Evolutionary conservation across 2,797 vertebrate genomes (phyloP).

Genomic region (Bradypodion pumilum): DNA sequence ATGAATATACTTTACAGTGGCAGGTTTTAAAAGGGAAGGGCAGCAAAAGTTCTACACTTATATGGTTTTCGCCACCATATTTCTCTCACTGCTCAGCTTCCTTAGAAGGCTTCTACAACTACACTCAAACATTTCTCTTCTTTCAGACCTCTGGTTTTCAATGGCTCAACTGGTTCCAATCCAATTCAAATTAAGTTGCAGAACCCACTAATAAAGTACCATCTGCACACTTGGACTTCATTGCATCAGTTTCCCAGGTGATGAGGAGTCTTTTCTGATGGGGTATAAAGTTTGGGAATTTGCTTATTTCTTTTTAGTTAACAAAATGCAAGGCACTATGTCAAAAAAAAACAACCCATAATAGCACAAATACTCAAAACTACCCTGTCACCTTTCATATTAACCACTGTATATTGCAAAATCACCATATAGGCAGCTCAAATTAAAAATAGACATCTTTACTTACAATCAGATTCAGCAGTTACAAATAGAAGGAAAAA

Average conservation of each 20-base stretch:
- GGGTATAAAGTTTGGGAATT: too few species aligned
- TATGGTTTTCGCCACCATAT: too few species aligned
- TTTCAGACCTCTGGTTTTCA: constrained; percentile 73
- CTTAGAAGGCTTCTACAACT: neutral
- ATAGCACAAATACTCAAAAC: too few species aligned
- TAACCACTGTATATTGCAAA: too few species aligned
- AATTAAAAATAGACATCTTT: too few species aligned
- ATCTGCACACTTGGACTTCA: neutral
- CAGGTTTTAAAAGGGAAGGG: neutral
- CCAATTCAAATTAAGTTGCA: constrained; percentile 52
- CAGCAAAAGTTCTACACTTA: neutral
- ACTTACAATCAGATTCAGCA: too few species aligned
- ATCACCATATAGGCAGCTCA: too few species aligned
- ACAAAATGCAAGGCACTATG: too few species aligned
- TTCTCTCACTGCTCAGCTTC: neutral
- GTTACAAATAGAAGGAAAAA: too few species aligned
- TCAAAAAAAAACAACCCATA: too few species aligned
- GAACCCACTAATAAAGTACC: constrained; percentile 17
- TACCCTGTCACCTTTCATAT: too few species aligned
- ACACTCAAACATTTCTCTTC: fast-evolving
- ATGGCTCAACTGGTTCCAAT: constrained; percentile 81
- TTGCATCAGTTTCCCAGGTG: constrained; percentile 53
- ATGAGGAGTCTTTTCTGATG: constrained; percentile 7
- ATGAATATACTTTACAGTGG: neutral
- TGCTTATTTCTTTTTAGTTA: too few species aligned